These are phyloP conservation scores for Pseudomugil tenellus DNA, from an alignment of 2,797 vertebrate genomes.

Conservation along the genomic window DNA sequence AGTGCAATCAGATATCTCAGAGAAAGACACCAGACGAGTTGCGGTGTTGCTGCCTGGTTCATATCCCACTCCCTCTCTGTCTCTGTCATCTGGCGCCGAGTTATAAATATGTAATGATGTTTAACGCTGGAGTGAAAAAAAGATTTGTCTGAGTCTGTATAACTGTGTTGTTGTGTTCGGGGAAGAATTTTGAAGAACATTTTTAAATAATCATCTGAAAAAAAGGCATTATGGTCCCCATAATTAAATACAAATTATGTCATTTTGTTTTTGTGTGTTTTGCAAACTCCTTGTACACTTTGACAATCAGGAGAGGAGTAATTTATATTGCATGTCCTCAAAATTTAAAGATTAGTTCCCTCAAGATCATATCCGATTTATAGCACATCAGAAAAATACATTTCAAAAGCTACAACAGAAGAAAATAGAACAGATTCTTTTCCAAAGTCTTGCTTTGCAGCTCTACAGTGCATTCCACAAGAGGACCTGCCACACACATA, in stretches of 20 bases:
- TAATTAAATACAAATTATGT: conserved; percentile 44
- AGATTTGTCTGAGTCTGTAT: conserved; percentile 76
- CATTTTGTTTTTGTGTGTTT: conserved; percentile 50
- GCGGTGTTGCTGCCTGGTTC: conserved; percentile 73
- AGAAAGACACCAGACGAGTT: conserved; percentile 71
- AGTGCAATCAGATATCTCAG: conserved; percentile 77
- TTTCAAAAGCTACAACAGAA: conserved; percentile 12
- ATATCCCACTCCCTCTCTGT: conserved; percentile 67
- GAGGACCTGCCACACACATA: conserved; percentile 54
- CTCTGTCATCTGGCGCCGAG: conserved; percentile 80
- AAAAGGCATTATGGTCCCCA: conserved; percentile 32
- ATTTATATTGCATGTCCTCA: conserved; percentile 27
- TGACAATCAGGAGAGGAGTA: conserved; percentile 32
- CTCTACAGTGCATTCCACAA: conserved; percentile 23
- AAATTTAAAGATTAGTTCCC: conserved; percentile 56
- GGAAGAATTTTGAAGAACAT: conserved; percentile 65
- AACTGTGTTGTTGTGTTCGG: conserved; percentile 67
- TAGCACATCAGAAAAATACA: background rate
- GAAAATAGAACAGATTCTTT: conserved; percentile 27
- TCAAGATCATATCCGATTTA: background rate
- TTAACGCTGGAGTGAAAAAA: conserved; percentile 77
- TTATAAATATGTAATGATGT: conserved; percentile 87
- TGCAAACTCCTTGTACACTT: conserved; percentile 37
- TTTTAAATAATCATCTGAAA: conserved; percentile 62
- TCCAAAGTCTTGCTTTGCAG: conserved; percentile 8